Evolutionary conservation across 2,797 vertebrate genomes (phyloP).

Genomic region (Coregonus sp.): DNA sequence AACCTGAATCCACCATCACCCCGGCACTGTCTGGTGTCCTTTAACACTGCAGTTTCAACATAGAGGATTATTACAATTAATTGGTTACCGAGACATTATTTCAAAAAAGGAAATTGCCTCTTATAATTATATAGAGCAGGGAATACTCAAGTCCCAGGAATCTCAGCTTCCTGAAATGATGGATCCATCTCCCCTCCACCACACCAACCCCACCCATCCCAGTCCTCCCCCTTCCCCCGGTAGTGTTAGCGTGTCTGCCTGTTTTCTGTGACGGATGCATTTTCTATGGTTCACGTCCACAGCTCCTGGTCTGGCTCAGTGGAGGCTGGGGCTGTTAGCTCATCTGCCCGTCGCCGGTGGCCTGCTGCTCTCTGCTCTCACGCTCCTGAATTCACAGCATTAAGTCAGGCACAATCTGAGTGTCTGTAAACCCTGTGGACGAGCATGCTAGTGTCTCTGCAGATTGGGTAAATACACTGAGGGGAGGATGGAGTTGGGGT

Average conservation of each 20-base stretch:
- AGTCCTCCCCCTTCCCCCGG: constrained; percentile 42
- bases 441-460: background rate
- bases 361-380: constrained; percentile 43
- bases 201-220: background rate
- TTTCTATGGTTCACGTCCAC: constrained; percentile 57
- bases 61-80: constrained; percentile 77
- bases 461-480: constrained; percentile 39
- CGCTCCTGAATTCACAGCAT: constrained; percentile 27
- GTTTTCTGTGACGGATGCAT: constrained; percentile 77
- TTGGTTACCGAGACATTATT: constrained; percentile 78
- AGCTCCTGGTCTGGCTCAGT: constrained; percentile 43
- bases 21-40: constrained; percentile 43
- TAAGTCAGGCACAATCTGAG: constrained; percentile 2
- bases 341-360: constrained; percentile 18
- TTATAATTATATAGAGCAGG: constrained; percentile 79
- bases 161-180: constrained; percentile 77
- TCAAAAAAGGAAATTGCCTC: constrained; percentile 79
- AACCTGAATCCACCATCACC: background rate
- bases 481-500: constrained; percentile 37
- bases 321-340: constrained; percentile 42
- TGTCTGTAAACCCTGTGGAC: constrained; percentile 9
- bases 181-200: constrained; percentile 50
- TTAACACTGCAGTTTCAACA: constrained; percentile 62
- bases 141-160: constrained; percentile 80
- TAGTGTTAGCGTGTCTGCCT: constrained; percentile 55